Evolutionary conservation across 2,888 invertebrate species (phyloP).

Genomic region (Ceramica pisi): DNA sequence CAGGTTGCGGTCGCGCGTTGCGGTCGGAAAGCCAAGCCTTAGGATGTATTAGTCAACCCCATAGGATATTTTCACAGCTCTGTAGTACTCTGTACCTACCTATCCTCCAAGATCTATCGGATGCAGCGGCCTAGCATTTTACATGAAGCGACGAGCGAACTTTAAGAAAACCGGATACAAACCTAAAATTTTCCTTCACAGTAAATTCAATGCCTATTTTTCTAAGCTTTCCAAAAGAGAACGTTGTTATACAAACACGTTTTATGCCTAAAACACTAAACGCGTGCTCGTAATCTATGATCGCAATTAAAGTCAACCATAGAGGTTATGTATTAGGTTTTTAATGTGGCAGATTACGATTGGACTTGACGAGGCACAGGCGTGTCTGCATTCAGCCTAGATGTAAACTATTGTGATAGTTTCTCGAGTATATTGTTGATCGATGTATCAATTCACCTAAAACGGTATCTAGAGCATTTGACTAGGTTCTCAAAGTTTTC

Average conservation of each 20-base stretch:
- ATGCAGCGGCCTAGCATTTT: too few species aligned
- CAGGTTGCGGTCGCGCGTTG: too few species aligned
- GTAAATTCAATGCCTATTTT: slow-evolving; percentile 34
- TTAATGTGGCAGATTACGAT: slow-evolving; percentile 52
- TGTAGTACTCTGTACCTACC: too few species aligned
- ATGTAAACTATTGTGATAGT: slow-evolving; percentile 54
- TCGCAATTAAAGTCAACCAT: slow-evolving; percentile 44
- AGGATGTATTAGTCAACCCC: background rate
- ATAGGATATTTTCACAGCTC: background rate
- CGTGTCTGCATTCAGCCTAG: slow-evolving; percentile 49
- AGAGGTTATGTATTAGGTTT: slow-evolving; percentile 39
- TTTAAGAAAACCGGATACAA: background rate
- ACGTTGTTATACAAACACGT: slow-evolving; percentile 26
- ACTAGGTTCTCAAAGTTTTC: slow-evolving; percentile 13
- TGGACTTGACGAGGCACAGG: slow-evolving; percentile 48
- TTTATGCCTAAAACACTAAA: slow-evolving; percentile 43
- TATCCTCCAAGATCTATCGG: too few species aligned
- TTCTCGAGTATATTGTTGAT: slow-evolving; percentile 44
- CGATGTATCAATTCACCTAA: slow-evolving; percentile 42
- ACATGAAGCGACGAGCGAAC: too few species aligned
- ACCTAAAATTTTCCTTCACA: background rate
- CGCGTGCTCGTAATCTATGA: slow-evolving; percentile 14
- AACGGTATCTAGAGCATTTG: slow-evolving; percentile 2
- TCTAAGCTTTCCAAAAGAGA: slow-evolving; percentile 35
- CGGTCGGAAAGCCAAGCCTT: background rate